Conservation (phyloP, 2,888 invertebrate species). For the Volucella zonaria region DNA sequence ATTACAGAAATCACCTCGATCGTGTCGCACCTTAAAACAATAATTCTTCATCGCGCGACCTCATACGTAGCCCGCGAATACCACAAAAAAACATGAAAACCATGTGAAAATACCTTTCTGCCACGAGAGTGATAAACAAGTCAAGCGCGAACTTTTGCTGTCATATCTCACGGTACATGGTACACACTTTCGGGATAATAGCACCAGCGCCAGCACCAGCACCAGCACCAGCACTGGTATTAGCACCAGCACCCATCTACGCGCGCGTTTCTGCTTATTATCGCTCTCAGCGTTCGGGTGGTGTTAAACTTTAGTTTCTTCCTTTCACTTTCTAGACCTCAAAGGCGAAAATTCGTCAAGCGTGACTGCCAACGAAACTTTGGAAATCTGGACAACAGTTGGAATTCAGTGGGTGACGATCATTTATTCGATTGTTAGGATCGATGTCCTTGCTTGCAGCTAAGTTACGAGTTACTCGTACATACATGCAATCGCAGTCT, state of each 20-base stretch:
- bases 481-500: too few relatives aligned
- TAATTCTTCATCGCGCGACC: slow-evolving; percentile 45
- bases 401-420: background rate
- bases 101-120: slow-evolving; percentile 41
- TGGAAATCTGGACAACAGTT: slow-evolving; percentile 36
- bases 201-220: background rate
- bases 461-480: background rate
- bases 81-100: background rate
- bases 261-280: slow-evolving; percentile 57
- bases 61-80: slow-evolving; percentile 31
- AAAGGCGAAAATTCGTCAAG: slow-evolving; percentile 44
- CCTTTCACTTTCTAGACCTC: slow-evolving; percentile 67
- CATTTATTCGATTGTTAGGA: background rate
- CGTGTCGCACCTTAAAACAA: slow-evolving; percentile 42
- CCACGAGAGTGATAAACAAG: slow-evolving; percentile 59
- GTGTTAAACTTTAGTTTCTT: slow-evolving; percentile 54
- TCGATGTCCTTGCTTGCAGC: background rate
- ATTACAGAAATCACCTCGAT: background rate
- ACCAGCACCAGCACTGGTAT: too few relatives aligned
- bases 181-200: slow-evolving; percentile 64
- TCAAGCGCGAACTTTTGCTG: slow-evolving; percentile 61
- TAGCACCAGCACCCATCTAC: slow-evolving; percentile 45
- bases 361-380: slow-evolving; percentile 46
- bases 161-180: slow-evolving; percentile 51
- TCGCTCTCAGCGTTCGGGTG: slow-evolving; percentile 52